Base-by-base conservation (phyloP, 2,797 vertebrate genomes). In the Eulemur rubriventer region DNA sequence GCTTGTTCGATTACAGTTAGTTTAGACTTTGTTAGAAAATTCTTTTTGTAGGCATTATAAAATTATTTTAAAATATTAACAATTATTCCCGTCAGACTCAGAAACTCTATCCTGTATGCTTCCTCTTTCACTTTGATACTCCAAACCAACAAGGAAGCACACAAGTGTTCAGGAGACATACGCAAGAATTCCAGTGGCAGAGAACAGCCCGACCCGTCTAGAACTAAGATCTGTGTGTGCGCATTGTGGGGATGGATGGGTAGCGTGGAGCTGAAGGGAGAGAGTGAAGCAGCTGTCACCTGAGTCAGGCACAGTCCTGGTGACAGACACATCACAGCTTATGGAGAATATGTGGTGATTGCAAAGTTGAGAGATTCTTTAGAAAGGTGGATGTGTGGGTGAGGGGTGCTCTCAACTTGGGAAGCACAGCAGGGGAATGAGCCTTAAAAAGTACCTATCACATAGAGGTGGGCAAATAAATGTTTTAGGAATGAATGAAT, bases 51-150 rank as follows among this genome's bases (percentile, higher is more conserved):
- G 52, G 46, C 26, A 65, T 55, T 35, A 14, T 67, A 38, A 57
- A 63, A 38, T 70, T 55, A 69, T 83, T 95, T 93, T 4, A 38
- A 96, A 81, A 89, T 52, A 72, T 55, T 43, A 38, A 50, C 59
- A 84, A 6, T 43, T 61, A 65, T 48, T 81, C 17, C 11, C 18
- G 50, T 41, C 59, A 69, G 35, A 50, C 50, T 73, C 82, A 93
- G 79, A 83, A 81, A 78, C 18, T 46, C 63, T 28, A 16, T 22
- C 12, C 14, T 13, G 1, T 24, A 30, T 16, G 41, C 75, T 94
- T 95, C 94, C 70, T 86, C 81, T 96, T 92, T 91, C 88, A 52
- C 20, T 96, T 28, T 90, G 94, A 96, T 96, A 78, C n/a, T 78
- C 52, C 81, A 83, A 30, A 79, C 76, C 78, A 52, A 38, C 9